Percentiles rank a stretch among this genome's conserved stretches.
phyloP scores from a whole-genome alignment of 2,113 vertebrate species.

The Marmota monax region DNA sequence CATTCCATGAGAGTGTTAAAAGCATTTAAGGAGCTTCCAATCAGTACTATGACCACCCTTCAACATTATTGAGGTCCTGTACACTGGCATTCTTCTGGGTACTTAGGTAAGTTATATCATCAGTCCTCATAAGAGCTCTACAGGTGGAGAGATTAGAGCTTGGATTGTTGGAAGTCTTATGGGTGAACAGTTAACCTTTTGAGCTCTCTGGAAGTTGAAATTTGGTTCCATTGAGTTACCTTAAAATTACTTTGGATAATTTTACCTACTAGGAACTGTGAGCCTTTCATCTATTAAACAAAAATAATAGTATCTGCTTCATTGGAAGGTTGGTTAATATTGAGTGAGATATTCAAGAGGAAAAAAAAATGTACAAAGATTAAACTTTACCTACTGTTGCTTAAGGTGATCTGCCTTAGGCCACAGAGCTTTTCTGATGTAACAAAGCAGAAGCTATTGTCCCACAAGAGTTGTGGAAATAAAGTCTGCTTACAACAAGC shows the following conservation, averaged over 20 bases:
- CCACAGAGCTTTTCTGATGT: background rate
- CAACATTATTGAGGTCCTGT: background rate
- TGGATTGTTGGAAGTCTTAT: background rate
- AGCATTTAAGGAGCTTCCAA: background rate
- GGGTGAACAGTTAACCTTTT: background rate
- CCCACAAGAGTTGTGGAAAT: background rate
- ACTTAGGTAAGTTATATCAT: background rate
- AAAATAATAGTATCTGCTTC: background rate
- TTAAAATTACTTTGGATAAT: background rate
- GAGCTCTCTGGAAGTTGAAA: background rate
- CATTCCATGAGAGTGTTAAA: background rate
- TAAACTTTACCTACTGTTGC: background rate
- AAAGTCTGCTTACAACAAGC: background rate
- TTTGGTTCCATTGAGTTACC: constrained; percentile 1
- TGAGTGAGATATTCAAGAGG: background rate
- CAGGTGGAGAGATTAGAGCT: background rate
- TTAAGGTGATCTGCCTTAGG: background rate
- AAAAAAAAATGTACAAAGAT: background rate
- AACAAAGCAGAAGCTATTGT: constrained; percentile 27
- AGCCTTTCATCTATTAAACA: background rate
- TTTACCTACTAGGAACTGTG: background rate
- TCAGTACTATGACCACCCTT: background rate
- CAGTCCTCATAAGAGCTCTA: background rate
- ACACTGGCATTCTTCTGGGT: background rate
- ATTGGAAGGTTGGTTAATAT: background rate